Evolutionary conservation across 2,113 vertebrate species (phyloP).

Genomic region (Lagopus leucura): DNA sequence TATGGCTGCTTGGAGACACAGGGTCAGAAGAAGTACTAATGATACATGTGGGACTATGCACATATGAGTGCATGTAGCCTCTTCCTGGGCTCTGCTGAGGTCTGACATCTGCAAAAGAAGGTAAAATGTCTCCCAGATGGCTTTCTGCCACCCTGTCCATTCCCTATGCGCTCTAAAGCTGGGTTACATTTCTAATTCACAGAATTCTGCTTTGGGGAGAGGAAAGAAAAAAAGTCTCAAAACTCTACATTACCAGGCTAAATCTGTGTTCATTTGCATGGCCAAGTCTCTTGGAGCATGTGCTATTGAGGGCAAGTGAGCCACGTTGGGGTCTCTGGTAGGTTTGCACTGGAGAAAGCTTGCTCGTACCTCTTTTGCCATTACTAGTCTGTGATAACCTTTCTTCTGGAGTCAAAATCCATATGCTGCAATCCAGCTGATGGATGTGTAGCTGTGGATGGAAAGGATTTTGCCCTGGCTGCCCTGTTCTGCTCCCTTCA

Average conservation of each 20-base stretch:
- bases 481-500: not conserved
- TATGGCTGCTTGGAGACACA: not conserved
- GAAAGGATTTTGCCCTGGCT: not conserved
- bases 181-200: not conserved
- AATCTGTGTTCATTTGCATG: accelerated
- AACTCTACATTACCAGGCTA: not conserved
- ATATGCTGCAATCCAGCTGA: too few relatives aligned
- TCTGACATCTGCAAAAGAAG: not conserved
- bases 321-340: not conserved
- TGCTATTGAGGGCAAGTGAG: accelerated
- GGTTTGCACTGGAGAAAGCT: not conserved
- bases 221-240: not conserved
- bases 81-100: not conserved
- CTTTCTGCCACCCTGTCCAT: not conserved
- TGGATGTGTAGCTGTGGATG: not conserved
- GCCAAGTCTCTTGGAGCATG: not conserved
- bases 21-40: not conserved
- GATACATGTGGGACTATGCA: not conserved
- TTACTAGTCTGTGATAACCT: accelerated
- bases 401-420: not conserved
- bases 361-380: not conserved
- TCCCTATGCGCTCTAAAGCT: not conserved
- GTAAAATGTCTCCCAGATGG: not conserved
- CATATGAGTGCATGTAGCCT: not conserved
- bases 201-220: not conserved